Base-by-base conservation (phyloP, 2,797 vertebrate genomes). In the Cryptoprocta ferox region DNA sequence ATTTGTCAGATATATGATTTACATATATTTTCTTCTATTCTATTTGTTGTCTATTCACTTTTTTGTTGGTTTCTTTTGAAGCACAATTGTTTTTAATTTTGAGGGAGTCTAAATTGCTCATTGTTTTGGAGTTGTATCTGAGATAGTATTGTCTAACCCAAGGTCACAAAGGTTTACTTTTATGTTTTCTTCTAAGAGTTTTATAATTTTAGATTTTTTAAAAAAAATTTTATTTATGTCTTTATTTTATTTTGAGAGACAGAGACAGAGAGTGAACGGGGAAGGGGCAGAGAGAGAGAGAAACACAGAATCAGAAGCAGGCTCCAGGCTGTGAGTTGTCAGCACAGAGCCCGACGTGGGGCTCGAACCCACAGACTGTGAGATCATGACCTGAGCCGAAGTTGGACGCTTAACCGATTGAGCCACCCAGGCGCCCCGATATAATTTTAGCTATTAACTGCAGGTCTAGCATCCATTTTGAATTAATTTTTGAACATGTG, bases 131-230 rank as follows among this genome's bases (percentile, higher is more conserved):
- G 7, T 84, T 39, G 75, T 76, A 91, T 53, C n/a, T 0, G 65
- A 93, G 82, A 94, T 89, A 85, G 5, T 39, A 84, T 42, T 78
- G 48, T 16, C 30, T 89, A 79, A 85, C 50, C 6, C 24, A 78
- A 11, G 1, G 53, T 93, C n/a, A 96, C 61, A 80, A 94, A 83
- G 3, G 18, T 84, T 96, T 95, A 59, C 24, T 93, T 48, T 70
- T 18, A 35, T 76, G 16, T 76, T 85, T 94, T 82, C 35, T 91
- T 95, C 65, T 75, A 78, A n/a, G 24, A 86, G 6, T 63, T 84
- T 82, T 79, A 89, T 87, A 94, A 32, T 61, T 96, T 95, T 53
- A 87, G n/a, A 5, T 70, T 82, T 90, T 96, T n/a, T n/a, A 4
- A 45, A 45, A 45, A n/a, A 45, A 45, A 45, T 45, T 45, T 45